phyloP scores from a whole-genome alignment of 2,113 vertebrate species.

The Solenodon paradoxus region DNA sequence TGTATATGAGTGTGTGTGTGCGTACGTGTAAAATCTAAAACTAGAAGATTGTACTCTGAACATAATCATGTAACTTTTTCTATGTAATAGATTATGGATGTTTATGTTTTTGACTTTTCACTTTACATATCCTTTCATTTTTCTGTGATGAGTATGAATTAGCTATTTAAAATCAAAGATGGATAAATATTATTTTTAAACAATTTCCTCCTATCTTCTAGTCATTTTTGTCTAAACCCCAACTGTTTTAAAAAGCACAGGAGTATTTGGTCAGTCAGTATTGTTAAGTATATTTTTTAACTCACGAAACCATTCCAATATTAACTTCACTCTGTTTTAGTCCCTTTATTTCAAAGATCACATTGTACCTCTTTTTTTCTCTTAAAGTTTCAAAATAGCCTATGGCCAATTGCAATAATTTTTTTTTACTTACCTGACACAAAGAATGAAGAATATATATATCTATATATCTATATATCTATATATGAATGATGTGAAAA shows the following conservation, averaged over 20 bases:
- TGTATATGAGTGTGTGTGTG: neutral
- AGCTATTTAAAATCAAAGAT: conserved; percentile 31
- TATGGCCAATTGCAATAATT: conserved; percentile 57
- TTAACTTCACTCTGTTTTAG: conserved; percentile 20
- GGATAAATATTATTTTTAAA: neutral
- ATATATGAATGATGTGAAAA: too few species aligned
- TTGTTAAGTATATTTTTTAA: neutral
- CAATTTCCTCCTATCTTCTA: neutral
- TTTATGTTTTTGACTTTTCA: neutral
- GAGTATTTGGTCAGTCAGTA: neutral
- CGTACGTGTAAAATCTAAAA: neutral
- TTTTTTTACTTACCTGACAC: conserved; percentile 24
- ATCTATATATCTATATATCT: too few species aligned
- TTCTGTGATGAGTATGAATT: neutral
- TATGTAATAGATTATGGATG: neutral
- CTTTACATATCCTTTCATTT: neutral
- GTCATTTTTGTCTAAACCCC: neutral
- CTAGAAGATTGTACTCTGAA: neutral
- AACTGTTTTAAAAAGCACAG: neutral
- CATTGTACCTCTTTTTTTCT: neutral
- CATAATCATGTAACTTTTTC: neutral
- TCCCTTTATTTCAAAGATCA: conserved; percentile 44
- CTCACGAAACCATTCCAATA: conserved; percentile 26
- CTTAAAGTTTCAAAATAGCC: conserved; percentile 49
- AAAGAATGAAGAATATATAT: conserved; percentile 29